A percentile compares a stretch with the other conserved stretches of the same genome.
Evolutionary conservation across 1,140 invertebrate species (phyloP).

Genomic region (Muscidifurax raptorellus): DNA sequence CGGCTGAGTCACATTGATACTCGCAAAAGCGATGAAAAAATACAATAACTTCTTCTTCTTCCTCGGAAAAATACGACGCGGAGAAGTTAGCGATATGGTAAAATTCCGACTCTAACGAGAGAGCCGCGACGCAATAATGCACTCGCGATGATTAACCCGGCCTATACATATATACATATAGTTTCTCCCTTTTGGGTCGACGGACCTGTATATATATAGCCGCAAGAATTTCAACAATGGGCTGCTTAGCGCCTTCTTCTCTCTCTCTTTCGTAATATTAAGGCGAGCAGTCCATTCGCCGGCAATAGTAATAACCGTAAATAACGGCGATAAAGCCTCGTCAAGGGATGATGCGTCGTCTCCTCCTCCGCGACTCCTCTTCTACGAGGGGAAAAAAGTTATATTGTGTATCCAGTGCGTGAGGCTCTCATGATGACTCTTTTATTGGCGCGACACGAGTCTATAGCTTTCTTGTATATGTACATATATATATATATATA

Average conservation of each 20-base stretch:
- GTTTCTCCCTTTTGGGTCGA: background rate
- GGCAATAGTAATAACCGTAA: conserved; percentile 65
- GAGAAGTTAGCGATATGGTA: background rate
- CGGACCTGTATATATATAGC: background rate
- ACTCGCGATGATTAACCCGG: conserved; percentile 23
- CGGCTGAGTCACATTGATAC: background rate
- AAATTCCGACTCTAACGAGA: background rate
- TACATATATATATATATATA: no score
- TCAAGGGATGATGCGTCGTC: conserved; percentile 55
- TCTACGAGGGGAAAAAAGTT: background rate
- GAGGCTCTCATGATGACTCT: conserved; percentile 7
- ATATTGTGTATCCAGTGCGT: background rate
- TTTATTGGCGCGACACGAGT: conserved; percentile 18
- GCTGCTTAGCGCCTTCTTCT: background rate
- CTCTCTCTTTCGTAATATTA: background rate
- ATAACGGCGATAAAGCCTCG: conserved; percentile 64
- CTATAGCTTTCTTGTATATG: background rate
- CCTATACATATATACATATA: no score
- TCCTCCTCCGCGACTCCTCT: background rate
- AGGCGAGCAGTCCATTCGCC: conserved; percentile 43
- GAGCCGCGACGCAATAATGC: conserved; percentile 10
- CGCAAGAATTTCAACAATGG: conserved; percentile 32
- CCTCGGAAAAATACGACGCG: background rate
- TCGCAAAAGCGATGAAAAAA: background rate
- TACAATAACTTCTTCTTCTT: background rate